Conservation (phyloP, 2,888 invertebrate species). For the Steinernema carpocapsae region DNA sequence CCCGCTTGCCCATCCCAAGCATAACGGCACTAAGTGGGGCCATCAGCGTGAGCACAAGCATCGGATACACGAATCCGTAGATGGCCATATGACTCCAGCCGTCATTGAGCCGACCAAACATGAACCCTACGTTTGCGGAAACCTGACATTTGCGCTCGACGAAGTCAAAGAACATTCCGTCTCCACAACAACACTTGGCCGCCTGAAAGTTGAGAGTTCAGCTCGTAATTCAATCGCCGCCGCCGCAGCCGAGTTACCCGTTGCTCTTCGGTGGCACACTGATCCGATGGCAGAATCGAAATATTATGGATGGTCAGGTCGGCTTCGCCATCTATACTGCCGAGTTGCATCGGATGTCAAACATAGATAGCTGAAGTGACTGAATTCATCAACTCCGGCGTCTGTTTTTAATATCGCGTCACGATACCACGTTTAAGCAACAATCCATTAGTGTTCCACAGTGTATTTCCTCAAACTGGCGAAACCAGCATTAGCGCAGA, state of each 20-base stretch:
- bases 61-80: constrained; percentile 66
- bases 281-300: constrained; percentile 68
- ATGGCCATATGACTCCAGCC: constrained; percentile 67
- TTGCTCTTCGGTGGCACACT: constrained; percentile 68
- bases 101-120: constrained; percentile 67
- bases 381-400: no score
- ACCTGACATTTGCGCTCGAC: constrained; percentile 63
- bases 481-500: no score
- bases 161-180: constrained; percentile 67
- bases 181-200: constrained; percentile 68
- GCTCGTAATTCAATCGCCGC: constrained; percentile 9
- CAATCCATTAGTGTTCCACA: no score
- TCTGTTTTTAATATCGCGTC: no score
- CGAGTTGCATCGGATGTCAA: constrained; percentile 57
- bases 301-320: constrained; percentile 67
- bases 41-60: constrained; percentile 63
- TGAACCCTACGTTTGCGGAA: constrained; percentile 67
- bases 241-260: constrained; percentile 43
- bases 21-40: constrained; percentile 66
- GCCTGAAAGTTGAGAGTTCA: constrained; percentile 45
- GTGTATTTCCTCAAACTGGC: no score
- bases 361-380: constrained; percentile 32
- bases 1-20: constrained; percentile 68
- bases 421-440: no score
- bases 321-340: constrained; percentile 64